Base-by-base conservation (phyloP, 2,113 vertebrate genomes). In the Thalassoma bifasciatum region DNA sequence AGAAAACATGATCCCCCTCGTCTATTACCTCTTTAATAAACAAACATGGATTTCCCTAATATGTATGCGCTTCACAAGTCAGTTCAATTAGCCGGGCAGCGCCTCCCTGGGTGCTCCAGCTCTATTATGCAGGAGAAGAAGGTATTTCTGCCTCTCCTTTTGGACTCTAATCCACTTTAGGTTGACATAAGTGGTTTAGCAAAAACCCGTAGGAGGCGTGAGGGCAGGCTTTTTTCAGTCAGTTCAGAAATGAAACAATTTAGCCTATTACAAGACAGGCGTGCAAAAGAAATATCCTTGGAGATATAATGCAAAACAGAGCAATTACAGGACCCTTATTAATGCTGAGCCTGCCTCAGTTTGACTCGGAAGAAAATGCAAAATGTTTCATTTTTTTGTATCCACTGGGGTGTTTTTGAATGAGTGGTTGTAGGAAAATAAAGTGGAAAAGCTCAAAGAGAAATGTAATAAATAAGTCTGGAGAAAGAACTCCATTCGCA, bases 171-270 rank as follows among this genome's bases (percentile, higher is more conserved):
- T 93, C 93, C 92, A 93, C 81, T 95, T 96, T 93, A 93, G 83
- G 60, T 92, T 89, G 81, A 94, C 96, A 93, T 94, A 94, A 94
- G 66, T 94, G 88, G 81, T 95, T 95, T 93, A 93, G 74, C 88
- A 90, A 83, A 93, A 92, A 86, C 87, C 72, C 14, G 53, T 81
- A 91, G 88, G 91, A 88, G 91, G 88, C 23, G 69, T 37, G 77
- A 69, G 80, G 72, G 54, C 71, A 87, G 37, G 19, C 24, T 85
- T 79, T 60, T 38, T 65, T 26, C 93, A 92, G 94, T 93, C 88
- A 92, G 81, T 85, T 91, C 83, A 93, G 79, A 89, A 91, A 60
- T 90, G 78, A 92, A 94, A 94, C 81, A 94, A 92, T 91, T 80
- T 85, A 85, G 82, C 56, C 83, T 94, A n/a, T 94, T 94, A 89